Base-by-base conservation (phyloP, 1,140 invertebrate species). In the Eumaeus atala region DNA sequence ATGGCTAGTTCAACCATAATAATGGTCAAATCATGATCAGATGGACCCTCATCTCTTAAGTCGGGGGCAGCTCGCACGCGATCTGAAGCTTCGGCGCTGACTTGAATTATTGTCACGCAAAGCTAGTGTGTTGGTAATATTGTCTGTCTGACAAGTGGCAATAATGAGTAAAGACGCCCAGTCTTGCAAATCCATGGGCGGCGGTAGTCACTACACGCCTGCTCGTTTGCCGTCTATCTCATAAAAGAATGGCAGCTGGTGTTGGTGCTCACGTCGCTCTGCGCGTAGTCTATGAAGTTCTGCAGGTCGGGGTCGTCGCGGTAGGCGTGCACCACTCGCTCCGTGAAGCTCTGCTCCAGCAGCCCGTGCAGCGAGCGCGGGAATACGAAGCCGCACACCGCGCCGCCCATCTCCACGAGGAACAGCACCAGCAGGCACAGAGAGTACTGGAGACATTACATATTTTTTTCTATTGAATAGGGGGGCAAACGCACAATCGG, bases 271-370 rank as follows among this genome's bases (percentile, higher is more conserved):
- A 96, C 95, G 84, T 97, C 94, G 87, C 95, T 93, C 81, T 98
- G 96, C 14, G 95, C 93, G 89, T 96, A 97, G 80, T 98, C 96
- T 62, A 98, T 97, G 58, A 97, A 92, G 87, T 97, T 97, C 77
- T 96, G 94, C 48, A 97, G 87, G 88, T 98, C 96, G 5, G 93
- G 91, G 88, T 97, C 95, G 77, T 98, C 96, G 54, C 96, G 89
- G 80, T 98, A 98, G 9, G 93, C 93, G 53, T 95, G 93, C 51
- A 98, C 96, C 7, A 96, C 94, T 72, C 96, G 93, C 77, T 97
- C 94, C 1, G 95, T 94, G 77, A 96, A 92, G 74, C 93, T 94
- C 62, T 94, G 92, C 77, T 96, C 94, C 14, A 97, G 72, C 9
- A 95, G 84, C 0, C 93, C 92, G 74, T 95, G 94, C 73, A 97